Percentiles rank a stretch among this genome's conserved stretches.
phyloP scores from a whole-genome alignment of 2,888 invertebrate species.

The Hesperia comma region DNA sequence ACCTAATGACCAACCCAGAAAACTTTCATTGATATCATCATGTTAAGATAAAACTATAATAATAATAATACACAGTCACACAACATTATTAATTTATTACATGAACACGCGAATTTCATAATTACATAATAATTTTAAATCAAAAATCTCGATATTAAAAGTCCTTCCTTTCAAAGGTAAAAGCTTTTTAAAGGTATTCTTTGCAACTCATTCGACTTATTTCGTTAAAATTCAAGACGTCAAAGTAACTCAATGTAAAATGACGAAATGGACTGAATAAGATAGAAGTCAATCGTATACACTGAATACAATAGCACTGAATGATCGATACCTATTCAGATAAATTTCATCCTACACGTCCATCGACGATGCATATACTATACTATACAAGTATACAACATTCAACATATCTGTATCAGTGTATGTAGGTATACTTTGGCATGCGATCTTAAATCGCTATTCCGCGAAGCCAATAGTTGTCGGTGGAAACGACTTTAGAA shows the following conservation, averaged over 20 bases:
- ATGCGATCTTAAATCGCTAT: slow-evolving; percentile 60
- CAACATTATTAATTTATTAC: no score
- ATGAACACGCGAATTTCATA: no score
- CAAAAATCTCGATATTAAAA: no score
- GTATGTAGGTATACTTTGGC: slow-evolving; percentile 51
- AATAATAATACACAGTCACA: no score
- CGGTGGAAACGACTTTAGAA: slow-evolving; percentile 54
- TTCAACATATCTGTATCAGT: slow-evolving; percentile 15
- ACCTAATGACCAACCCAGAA: no score
- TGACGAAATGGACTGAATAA: slow-evolving; percentile 55
- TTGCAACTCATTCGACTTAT: background rate
- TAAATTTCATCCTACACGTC: slow-evolving; percentile 43
- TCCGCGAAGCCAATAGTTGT: slow-evolving; percentile 59
- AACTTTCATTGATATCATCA: no score
- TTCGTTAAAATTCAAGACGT: slow-evolving; percentile 37
- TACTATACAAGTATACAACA: background rate
- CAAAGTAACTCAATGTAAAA: slow-evolving; percentile 51
- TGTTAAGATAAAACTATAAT: no score
- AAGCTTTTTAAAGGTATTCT: no score
- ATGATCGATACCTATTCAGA: slow-evolving; percentile 42
- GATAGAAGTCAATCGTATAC: slow-evolving; percentile 55
- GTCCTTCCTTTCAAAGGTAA: no score
- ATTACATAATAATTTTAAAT: no score
- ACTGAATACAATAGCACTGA: slow-evolving; percentile 32
- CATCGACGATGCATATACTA: slow-evolving; percentile 38